phyloP scores from a whole-genome alignment of 2,113 vertebrate species.

The Neolamprologus falcicula region DNA sequence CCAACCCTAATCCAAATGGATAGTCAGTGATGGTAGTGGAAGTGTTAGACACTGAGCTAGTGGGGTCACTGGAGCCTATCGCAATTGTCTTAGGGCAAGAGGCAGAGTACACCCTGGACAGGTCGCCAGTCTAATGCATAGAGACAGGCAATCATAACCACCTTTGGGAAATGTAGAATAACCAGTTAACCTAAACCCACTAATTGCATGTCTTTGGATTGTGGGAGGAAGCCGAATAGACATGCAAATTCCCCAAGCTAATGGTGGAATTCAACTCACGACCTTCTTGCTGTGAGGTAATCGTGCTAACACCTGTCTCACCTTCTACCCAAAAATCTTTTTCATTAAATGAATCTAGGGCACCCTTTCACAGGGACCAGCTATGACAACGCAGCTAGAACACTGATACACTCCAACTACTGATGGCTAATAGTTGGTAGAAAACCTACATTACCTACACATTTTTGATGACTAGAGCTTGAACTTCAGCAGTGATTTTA shows the following conservation, averaged over 20 bases:
- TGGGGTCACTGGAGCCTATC: background rate
- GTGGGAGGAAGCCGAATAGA: background rate
- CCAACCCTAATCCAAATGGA: background rate
- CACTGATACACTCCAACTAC: background rate
- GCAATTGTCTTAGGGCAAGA: background rate
- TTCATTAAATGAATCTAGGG: background rate
- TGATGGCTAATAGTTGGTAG: background rate
- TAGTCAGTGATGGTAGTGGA: background rate
- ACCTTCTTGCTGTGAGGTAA: background rate
- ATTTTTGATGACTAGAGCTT: background rate
- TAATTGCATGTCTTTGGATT: background rate
- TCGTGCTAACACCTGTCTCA: fast-evolving
- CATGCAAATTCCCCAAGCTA: background rate
- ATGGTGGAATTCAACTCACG: background rate
- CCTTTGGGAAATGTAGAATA: background rate
- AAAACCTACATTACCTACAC: background rate
- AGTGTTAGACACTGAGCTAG: background rate
- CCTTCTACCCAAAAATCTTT: fast-evolving
- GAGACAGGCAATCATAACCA: background rate
- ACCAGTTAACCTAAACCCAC: background rate
- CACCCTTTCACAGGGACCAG: background rate
- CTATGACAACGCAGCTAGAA: background rate
- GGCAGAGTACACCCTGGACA: background rate
- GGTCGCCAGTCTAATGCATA: background rate
- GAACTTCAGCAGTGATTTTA: background rate